A percentile compares a stretch with the other conserved stretches of the same genome.
These are phyloP conservation scores for Actias luna DNA, from an alignment of 2,888 invertebrate species.

Conservation along the genomic window DNA sequence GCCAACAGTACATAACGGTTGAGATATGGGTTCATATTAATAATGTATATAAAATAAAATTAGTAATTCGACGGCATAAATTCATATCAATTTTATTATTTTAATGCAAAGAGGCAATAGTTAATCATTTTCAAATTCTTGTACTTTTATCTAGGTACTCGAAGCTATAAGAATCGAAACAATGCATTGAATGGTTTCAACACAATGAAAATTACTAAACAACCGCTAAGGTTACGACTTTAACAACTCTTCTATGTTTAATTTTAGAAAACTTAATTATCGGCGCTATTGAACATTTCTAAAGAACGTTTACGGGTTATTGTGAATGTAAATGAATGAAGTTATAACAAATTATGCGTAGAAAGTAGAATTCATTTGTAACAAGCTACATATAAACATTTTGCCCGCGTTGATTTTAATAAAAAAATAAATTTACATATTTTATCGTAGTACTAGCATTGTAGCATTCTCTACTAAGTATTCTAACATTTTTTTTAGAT, in stretches of 20 bases:
- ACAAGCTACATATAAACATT: neutral
- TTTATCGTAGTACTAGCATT: too few relatives aligned
- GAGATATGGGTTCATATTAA: too few relatives aligned
- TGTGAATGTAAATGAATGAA: neutral
- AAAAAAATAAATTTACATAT: too few relatives aligned
- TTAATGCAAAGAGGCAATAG: too few relatives aligned
- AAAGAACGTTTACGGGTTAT: neutral
- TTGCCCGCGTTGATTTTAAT: too few relatives aligned
- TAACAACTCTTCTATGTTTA: constrained; percentile 8
- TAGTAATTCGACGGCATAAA: too few relatives aligned
- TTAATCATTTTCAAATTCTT: neutral
- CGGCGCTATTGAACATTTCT: neutral
- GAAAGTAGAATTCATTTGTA: neutral
- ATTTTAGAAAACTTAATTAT: neutral
- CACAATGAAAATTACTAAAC: constrained; percentile 8
- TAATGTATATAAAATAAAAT: too few relatives aligned
- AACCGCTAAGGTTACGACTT: neutral
- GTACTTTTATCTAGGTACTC: neutral
- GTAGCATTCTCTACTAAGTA: too few relatives aligned
- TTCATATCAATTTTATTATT: too few relatives aligned
- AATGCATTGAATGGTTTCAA: neutral
- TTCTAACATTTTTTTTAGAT: too few relatives aligned
- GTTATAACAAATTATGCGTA: neutral
- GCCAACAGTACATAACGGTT: too few relatives aligned
- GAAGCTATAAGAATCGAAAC: neutral